These are phyloP conservation scores for Lottia scabra DNA, from an alignment of 2,888 invertebrate species.

Conservation along the genomic window DNA sequence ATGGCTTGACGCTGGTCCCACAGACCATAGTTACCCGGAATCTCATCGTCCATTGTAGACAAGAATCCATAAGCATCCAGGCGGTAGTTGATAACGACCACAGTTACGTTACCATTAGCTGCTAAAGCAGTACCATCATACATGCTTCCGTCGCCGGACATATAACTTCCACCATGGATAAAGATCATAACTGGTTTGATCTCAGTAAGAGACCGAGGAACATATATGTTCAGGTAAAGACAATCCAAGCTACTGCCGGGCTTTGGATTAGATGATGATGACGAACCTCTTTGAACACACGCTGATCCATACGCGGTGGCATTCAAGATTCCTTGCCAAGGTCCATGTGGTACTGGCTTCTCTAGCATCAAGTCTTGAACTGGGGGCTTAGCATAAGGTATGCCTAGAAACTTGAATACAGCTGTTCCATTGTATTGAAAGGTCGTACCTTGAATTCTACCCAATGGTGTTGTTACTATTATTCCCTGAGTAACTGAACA, in stretches of 20 bases:
- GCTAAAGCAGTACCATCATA: constrained; percentile 77
- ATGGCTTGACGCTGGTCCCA: constrained; percentile 95
- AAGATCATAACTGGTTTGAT: constrained; percentile 84
- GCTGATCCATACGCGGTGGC: constrained; percentile 16
- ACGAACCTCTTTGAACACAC: constrained; percentile 8
- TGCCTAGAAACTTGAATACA: constrained; percentile 45
- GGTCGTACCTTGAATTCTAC: not conserved
- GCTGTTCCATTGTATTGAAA: not conserved
- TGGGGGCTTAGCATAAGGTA: constrained; percentile 72
- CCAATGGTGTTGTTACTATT: not conserved
- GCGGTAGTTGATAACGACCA: constrained; percentile 93
- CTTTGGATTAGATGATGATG: constrained; percentile 81
- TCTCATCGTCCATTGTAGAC: constrained; percentile 83
- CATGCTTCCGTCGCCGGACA: constrained; percentile 87
- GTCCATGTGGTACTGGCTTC: constrained; percentile 41
- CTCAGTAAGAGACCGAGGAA: constrained; percentile 81
- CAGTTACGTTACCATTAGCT: constrained; percentile 88
- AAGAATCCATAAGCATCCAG: constrained; percentile 92
- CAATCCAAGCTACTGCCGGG: constrained; percentile 87
- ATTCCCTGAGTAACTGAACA: too few relatives aligned
- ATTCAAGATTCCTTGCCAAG: constrained; percentile 71
- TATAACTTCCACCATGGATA: constrained; percentile 94
- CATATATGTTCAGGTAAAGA: constrained; percentile 93
- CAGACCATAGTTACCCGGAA: constrained; percentile 89
- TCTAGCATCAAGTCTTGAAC: constrained; percentile 72